phyloP scores from a whole-genome alignment of 1,140 invertebrate genomes.

The Musca domestica region DNA sequence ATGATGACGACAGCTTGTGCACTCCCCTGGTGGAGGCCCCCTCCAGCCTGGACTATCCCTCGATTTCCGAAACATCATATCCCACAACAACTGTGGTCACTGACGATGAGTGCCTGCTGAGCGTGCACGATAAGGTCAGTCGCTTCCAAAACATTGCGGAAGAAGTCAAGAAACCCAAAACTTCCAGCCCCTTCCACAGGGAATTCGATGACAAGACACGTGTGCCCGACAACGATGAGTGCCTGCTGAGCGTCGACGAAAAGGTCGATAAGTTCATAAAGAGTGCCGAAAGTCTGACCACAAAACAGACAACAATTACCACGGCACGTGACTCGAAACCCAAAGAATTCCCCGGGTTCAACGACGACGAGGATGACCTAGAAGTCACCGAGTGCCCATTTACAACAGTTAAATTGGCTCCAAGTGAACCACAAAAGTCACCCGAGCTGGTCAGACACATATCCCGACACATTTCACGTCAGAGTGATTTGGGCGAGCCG shows the following conservation, averaged over 20 bases:
- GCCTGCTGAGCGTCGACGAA: slow-evolving; percentile 64
- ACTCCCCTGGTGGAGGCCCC: slow-evolving; percentile 47
- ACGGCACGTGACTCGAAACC: slow-evolving; percentile 54
- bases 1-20: slow-evolving; percentile 32
- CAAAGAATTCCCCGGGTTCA: slow-evolving; percentile 35
- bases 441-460: slow-evolving; percentile 52
- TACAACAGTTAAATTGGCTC: slow-evolving; percentile 58
- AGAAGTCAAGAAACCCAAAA: slow-evolving; percentile 47
- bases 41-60: slow-evolving; percentile 36
- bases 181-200: slow-evolving; percentile 40
- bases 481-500: slow-evolving; percentile 32
- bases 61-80: background rate
- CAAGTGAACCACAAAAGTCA: slow-evolving; percentile 45
- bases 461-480: slow-evolving; percentile 55
- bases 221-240: slow-evolving; percentile 62
- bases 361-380: slow-evolving; percentile 58
- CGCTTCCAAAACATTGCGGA: slow-evolving; percentile 58
- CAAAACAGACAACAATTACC: slow-evolving; percentile 42
- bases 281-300: slow-evolving; percentile 61
- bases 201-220: slow-evolving; percentile 47
- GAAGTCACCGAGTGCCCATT: slow-evolving; percentile 59
- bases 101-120: slow-evolving; percentile 57
- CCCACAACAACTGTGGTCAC: background rate
- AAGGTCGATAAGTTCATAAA: slow-evolving; percentile 65
- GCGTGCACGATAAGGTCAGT: slow-evolving; percentile 63